phyloP scores from a whole-genome alignment of 2,888 invertebrate species.

The Lordiphosa andalusiaca region DNA sequence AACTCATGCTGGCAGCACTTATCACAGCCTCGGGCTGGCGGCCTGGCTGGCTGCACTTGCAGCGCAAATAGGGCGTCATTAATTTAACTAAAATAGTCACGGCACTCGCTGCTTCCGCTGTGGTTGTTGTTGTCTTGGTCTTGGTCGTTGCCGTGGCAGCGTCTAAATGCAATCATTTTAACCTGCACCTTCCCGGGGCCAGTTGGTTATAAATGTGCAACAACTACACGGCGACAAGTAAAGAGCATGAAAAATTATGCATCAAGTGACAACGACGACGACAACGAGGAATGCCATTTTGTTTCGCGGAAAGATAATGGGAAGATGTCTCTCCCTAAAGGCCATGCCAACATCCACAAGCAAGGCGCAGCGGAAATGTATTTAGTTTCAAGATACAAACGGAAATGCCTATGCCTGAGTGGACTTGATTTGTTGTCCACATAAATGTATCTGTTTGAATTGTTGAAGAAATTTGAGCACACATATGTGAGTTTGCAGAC shows the following conservation, averaged over 20 bases:
- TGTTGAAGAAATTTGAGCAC: constrained; percentile 29
- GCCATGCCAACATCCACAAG: constrained; percentile 24
- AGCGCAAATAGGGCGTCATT: constrained; percentile 65
- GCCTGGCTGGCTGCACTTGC: constrained; percentile 33
- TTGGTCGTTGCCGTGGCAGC: constrained; percentile 12
- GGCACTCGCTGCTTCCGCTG: constrained; percentile 7
- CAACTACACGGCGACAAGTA: constrained; percentile 56
- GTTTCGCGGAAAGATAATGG: constrained; percentile 20
- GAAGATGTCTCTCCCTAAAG: constrained; percentile 5
- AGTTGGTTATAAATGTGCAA: constrained; percentile 59
- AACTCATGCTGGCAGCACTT: constrained; percentile 53
- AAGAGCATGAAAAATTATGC: constrained; percentile 64
- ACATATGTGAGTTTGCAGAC: constrained; percentile 11
- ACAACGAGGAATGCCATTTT: constrained; percentile 43
- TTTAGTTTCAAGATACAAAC: constrained; percentile 47
- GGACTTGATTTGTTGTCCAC: constrained; percentile 47
- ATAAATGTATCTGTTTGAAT: constrained; percentile 39
- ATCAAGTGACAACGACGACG: constrained; percentile 49
- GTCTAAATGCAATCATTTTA: constrained; percentile 69
- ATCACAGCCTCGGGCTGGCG: constrained; percentile 40
- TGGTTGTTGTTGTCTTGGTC: constrained; percentile 24
- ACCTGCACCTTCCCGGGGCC: constrained; percentile 22
- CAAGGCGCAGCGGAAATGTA: constrained; percentile 55
- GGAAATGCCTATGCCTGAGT: constrained; percentile 53
- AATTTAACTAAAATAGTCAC: constrained; percentile 70